Percentiles rank a stretch among this genome's conserved stretches.
These are phyloP conservation scores for Trogon surrucura DNA, from an alignment of 2,113 vertebrate genomes.

Conservation along the genomic window DNA sequence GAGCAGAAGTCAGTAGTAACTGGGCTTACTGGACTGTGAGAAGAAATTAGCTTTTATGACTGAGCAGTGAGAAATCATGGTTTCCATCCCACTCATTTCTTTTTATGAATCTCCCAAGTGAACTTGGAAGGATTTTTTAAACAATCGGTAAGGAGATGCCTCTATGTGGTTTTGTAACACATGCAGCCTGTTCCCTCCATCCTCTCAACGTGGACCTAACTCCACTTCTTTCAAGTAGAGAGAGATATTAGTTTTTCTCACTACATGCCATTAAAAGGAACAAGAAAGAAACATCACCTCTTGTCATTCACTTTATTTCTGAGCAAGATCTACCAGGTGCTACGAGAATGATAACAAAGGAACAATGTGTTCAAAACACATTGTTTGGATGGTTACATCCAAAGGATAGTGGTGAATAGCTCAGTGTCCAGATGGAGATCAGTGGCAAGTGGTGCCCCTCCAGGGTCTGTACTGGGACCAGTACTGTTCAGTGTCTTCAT, in stretches of 20 bases:
- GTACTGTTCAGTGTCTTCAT: neutral
- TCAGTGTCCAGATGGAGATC: neutral
- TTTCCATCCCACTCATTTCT: neutral
- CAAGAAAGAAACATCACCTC: neutral
- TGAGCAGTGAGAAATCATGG: neutral
- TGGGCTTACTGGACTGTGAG: neutral
- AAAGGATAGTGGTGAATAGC: too few relatives aligned
- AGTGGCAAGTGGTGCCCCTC: neutral
- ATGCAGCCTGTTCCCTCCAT: neutral
- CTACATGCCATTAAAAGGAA: neutral
- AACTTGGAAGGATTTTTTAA: neutral
- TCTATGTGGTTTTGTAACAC: neutral
- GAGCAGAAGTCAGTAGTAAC: neutral
- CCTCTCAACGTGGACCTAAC: neutral
- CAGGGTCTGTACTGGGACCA: neutral
- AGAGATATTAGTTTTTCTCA: neutral
- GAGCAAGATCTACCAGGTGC: neutral
- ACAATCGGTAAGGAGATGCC: neutral
- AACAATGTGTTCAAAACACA: neutral
- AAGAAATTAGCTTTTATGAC: neutral
- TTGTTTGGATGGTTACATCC: neutral
- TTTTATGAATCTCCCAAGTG: neutral
- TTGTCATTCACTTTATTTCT: neutral
- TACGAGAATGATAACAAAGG: neutral
- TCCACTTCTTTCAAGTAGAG: neutral